These are phyloP conservation scores for Ariopsis seemanni DNA, from an alignment of 2,113 vertebrate genomes.

Conservation along the genomic window DNA sequence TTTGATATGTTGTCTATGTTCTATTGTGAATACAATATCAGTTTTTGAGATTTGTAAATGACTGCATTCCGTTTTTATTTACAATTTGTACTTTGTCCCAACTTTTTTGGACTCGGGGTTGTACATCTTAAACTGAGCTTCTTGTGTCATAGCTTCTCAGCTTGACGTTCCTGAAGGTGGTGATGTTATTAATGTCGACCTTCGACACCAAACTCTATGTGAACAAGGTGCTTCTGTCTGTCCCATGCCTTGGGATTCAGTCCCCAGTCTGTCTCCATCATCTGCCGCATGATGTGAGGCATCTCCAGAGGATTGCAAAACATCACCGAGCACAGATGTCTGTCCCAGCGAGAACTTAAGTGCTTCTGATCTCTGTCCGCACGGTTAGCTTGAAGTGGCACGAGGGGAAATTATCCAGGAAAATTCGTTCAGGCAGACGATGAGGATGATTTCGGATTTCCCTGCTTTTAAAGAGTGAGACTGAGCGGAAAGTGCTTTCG, in stretches of 20 bases:
- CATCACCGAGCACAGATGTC: neutral
- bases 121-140: neutral
- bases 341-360: neutral
- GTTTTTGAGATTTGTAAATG: too few species aligned
- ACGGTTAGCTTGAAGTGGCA: constrained; percentile 5
- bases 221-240: neutral
- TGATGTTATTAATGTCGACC: neutral
- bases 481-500: neutral
- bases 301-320: constrained; percentile 9
- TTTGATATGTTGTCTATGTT: too few species aligned
- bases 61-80: too few species aligned
- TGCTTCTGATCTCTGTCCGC: constrained; percentile 18
- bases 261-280: neutral
- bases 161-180: neutral
- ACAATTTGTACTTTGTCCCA: too few species aligned
- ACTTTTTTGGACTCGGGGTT: too few species aligned
- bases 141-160: neutral
- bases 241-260: neutral
- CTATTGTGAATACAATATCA: too few species aligned
- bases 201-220: neutral
- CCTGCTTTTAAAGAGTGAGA: neutral
- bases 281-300: neutral
- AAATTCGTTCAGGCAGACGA: neutral
- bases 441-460: neutral
- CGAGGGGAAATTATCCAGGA: neutral